These are phyloP conservation scores for Mantis religiosa DNA, from an alignment of 2,888 invertebrate species.

Conservation along the genomic window DNA sequence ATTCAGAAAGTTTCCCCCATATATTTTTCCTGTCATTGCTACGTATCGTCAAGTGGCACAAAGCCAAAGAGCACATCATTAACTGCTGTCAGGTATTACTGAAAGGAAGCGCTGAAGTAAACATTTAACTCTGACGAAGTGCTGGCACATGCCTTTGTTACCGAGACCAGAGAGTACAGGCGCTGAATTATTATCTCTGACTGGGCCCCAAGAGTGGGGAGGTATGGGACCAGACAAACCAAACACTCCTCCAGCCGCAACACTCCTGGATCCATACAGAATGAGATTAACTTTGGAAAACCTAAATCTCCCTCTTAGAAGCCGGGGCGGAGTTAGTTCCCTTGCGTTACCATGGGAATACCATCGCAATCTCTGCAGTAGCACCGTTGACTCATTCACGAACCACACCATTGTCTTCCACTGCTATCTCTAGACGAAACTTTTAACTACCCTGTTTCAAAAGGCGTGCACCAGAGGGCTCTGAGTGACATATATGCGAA, in stretches of 20 bases:
- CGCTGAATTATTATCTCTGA: not conserved
- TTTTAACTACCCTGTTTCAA: no score
- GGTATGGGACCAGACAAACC: not conserved
- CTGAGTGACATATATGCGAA: no score
- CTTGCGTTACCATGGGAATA: not conserved
- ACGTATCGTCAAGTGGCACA: not conserved
- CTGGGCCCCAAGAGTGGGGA: not conserved
- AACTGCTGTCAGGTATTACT: not conserved
- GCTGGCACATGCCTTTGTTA: not conserved
- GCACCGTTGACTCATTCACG: not conserved
- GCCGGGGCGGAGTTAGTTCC: not conserved
- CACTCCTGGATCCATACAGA: not conserved
- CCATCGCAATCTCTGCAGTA: not conserved
- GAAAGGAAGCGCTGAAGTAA: not conserved
- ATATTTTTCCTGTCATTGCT: no score
- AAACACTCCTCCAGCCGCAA: not conserved
- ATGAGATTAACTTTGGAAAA: slow-evolving; percentile 14
- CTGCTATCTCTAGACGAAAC: no score
- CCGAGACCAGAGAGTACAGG: not conserved
- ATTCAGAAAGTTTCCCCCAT: no score
- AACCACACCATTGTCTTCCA: no score
- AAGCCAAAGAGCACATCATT: not conserved
- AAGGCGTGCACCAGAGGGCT: no score
- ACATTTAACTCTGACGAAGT: not conserved
- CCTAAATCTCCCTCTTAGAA: not conserved